Evolutionary conservation across 1,140 invertebrate genomes (phyloP), one percentile per base, ranked within the genome.

Genomic region (Bombus waltoni): DNA sequence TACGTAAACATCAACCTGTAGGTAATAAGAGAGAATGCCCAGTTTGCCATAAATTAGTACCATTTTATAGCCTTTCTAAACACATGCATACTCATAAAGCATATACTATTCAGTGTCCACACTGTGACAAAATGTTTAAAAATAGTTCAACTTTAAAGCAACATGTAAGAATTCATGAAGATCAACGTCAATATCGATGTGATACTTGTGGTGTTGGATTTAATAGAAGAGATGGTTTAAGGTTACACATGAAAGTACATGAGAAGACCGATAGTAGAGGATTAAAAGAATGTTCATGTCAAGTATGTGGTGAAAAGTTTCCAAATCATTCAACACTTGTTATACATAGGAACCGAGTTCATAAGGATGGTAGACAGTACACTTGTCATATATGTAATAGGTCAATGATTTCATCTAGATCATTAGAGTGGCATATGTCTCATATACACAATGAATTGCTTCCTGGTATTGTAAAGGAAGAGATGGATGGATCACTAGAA

Each of bases 71-170:
- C 79, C 90, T 95, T 40, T 95, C 94, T 0, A 95, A 95, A 47
- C 95, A 95, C 38, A 95, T 95, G 95, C 94, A 95, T 38, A 95
- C 95, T 0, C 95, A 95, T 73, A 95, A 95, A 71, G 93, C 94
- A 13, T 95, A 95, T n/a, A 94, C 93, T 3, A 95, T 95, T 18
- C 90, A 95, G 22, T 95, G 95, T 90, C 94, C 94, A 0, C 94
- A 94, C 57, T 95, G 95, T 72, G 94, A 95, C 38, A 95, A 95
- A 83, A 95, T 95, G 95, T 95, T 95, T 71, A 95, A 95, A 87
- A 95, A 95, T 74, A 93, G 93, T 2, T 95, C 95, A 15, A 95
- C 95, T 0, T 82, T 95, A n/a, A 95, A 95, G 65, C 95, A 95
- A 75, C 95, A 95, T 80, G 91, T 94, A 15, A 93, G 94, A 40